These are phyloP conservation scores for Paradoxurus hermaphroditus DNA, from an alignment of 2,113 vertebrate genomes.

Conservation along the genomic window DNA sequence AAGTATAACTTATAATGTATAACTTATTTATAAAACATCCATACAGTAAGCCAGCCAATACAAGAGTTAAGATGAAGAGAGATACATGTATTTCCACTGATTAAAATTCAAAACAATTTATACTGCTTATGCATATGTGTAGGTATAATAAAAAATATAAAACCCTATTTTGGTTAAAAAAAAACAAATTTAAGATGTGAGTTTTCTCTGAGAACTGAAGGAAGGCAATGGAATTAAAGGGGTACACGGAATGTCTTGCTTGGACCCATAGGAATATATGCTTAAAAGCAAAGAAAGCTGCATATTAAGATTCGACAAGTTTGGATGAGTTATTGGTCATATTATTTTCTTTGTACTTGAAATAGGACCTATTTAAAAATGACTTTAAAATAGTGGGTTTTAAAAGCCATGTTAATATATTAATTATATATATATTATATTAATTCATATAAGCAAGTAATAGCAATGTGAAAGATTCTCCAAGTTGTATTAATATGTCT, in stretches of 20 bases:
- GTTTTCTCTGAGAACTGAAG: not conserved
- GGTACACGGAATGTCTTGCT: rapidly evolving
- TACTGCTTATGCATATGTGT: not conserved
- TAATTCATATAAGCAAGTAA: not conserved
- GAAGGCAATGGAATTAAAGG: not conserved
- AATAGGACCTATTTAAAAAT: constrained; percentile 1
- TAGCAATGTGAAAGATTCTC: not conserved
- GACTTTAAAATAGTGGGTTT: not conserved
- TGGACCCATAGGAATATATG: not conserved
- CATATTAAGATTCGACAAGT: not conserved
- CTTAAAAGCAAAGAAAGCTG: not conserved
- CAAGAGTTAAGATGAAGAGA: not conserved
- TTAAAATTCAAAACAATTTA: not conserved
- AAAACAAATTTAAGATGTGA: not conserved
- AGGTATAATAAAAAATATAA: not conserved
- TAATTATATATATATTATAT: no score
- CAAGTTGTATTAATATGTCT: not conserved
- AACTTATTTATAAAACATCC: not conserved
- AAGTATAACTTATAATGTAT: not conserved
- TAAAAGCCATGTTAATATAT: not conserved
- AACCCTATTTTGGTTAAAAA: not conserved
- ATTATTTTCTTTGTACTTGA: not conserved
- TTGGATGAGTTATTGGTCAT: not conserved
- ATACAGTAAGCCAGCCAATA: not conserved
- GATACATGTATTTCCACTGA: not conserved